Percentiles rank a stretch among this genome's conserved stretches.
These are phyloP conservation scores for Agrypnus murinus DNA, from an alignment of 2,888 invertebrate species.

Conservation along the genomic window DNA sequence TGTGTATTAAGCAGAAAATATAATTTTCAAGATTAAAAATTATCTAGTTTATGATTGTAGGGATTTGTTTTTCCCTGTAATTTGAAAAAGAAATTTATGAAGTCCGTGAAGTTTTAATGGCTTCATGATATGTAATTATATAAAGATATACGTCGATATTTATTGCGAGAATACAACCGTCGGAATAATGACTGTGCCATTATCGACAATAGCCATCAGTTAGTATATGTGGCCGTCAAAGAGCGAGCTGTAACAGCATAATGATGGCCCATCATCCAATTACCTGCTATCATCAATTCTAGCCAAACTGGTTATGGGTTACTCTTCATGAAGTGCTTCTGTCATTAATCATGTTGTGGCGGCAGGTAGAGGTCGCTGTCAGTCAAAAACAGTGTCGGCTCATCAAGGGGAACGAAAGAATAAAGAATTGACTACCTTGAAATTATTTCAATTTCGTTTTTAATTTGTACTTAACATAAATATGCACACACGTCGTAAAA, in stretches of 20 bases:
- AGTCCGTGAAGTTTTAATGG: slow-evolving; percentile 44
- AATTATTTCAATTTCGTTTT: slow-evolving; percentile 51
- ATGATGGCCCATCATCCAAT: slow-evolving; percentile 69
- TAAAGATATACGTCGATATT: slow-evolving; percentile 51
- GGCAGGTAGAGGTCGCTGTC: slow-evolving; percentile 59
- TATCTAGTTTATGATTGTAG: not conserved
- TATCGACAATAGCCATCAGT: slow-evolving; percentile 66
- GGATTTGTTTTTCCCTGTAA: slow-evolving; percentile 35
- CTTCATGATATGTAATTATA: slow-evolving; percentile 49
- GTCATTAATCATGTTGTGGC: slow-evolving; percentile 64
- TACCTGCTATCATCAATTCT: slow-evolving; percentile 69
- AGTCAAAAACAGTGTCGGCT: slow-evolving; percentile 56
- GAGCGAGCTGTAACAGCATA: slow-evolving; percentile 67
- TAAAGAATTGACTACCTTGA: slow-evolving; percentile 46
- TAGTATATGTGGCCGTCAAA: slow-evolving; percentile 66
- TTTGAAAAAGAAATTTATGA: slow-evolving; percentile 49
- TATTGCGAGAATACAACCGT: slow-evolving; percentile 62
- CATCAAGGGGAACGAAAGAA: slow-evolving; percentile 49
- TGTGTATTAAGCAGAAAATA: no score
- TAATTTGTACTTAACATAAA: slow-evolving; percentile 53
- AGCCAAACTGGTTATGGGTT: slow-evolving; percentile 65
- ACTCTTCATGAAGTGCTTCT: slow-evolving; percentile 62
- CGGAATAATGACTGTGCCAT: slow-evolving; percentile 64
- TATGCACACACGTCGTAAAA: slow-evolving; percentile 60
- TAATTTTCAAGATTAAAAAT: no score